Evolutionary conservation across 2,113 vertebrate genomes (phyloP).

Genomic region (Takifugu bimaculatus): DNA sequence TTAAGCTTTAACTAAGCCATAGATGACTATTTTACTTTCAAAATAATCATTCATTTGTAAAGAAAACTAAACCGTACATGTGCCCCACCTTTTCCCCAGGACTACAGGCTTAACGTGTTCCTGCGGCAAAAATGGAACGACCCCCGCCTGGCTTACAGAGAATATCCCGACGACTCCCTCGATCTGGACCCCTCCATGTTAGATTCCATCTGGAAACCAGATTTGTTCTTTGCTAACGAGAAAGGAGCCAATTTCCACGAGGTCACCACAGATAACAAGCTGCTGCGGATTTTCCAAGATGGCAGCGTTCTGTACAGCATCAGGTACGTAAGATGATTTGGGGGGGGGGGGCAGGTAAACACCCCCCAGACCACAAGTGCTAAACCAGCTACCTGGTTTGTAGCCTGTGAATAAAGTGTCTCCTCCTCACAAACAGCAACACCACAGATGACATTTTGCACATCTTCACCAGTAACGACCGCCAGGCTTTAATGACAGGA

Average conservation of each 20-base stretch:
- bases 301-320: constrained; percentile 93
- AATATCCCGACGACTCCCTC: constrained; percentile 88
- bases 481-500: no score
- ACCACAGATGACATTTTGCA: no score
- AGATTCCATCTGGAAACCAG: constrained; percentile 94
- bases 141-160: constrained; percentile 85
- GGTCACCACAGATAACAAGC: constrained; percentile 92
- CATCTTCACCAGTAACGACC: no score
- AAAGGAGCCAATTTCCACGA: constrained; percentile 93
- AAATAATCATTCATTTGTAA: constrained; percentile 6
- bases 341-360: no score
- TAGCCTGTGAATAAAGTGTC: not conserved
- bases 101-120: constrained; percentile 91
- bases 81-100: constrained; percentile 65
- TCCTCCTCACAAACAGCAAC: not conserved
- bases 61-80: constrained; percentile 21
- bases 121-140: constrained; percentile 92
- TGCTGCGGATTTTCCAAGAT: constrained; percentile 90
- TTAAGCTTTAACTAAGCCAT: no score
- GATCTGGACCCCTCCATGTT: constrained; percentile 93
- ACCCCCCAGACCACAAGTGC: no score
- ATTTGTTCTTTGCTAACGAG: constrained; percentile 92
- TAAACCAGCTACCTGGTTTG: not conserved
- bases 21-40: not conserved
- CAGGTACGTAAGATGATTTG: constrained; percentile 69